Evolutionary conservation across 2,113 vertebrate species (phyloP).

Genomic region (Barnardius zonarius): DNA sequence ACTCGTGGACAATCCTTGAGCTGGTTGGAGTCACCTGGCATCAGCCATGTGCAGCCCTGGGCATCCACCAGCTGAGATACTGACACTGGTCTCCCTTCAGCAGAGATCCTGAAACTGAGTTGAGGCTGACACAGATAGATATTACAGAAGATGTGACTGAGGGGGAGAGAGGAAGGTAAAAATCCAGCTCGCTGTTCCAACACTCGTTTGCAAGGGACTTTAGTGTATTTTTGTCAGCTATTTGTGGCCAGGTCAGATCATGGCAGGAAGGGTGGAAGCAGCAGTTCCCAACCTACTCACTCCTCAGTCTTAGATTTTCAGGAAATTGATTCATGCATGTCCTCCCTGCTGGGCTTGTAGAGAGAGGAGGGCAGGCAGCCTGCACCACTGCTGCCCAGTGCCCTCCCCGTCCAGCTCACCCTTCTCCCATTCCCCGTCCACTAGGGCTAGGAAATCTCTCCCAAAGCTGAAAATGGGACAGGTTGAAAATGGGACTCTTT

Average conservation of each 20-base stretch:
- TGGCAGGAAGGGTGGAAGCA: not conserved
- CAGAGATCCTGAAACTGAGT: not conserved
- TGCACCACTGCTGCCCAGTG: rapidly evolving
- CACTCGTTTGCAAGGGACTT: not conserved
- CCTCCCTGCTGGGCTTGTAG: not conserved
- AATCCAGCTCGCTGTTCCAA: not conserved
- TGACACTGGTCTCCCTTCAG: not conserved
- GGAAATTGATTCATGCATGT: not conserved
- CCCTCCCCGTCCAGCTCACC: rapidly evolving
- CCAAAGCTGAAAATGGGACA: not conserved
- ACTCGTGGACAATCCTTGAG: rapidly evolving
- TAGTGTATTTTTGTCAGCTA: not conserved
- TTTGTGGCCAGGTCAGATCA: not conserved
- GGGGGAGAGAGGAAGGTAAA: not conserved
- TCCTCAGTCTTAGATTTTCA: not conserved
- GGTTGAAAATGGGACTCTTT: not conserved
- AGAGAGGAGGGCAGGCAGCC: not conserved
- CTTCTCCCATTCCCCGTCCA: not conserved
- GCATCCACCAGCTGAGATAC: not conserved
- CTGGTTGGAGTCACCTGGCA: not conserved
- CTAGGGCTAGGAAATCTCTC: not conserved
- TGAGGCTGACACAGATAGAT: not conserved
- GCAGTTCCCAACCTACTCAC: not conserved
- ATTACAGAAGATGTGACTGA: not conserved
- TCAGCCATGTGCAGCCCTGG: not conserved